Percentiles rank a stretch among this genome's conserved stretches.
phyloP scores from a whole-genome alignment of 2,113 vertebrate genomes.

The Caranx ignobilis region DNA sequence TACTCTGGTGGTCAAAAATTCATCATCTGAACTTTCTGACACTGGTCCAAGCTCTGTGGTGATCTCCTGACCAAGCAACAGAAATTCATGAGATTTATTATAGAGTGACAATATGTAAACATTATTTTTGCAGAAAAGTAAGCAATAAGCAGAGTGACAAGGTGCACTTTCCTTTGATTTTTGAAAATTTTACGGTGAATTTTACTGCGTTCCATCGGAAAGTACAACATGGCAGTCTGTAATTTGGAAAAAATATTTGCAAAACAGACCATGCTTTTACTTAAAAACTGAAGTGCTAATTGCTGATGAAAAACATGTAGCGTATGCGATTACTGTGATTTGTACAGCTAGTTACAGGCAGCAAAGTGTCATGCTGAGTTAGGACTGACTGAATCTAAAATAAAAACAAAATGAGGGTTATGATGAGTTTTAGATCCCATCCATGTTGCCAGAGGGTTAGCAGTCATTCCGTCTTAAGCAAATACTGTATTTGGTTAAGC shows the following conservation, averaged over 20 bases:
- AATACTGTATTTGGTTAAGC: constrained; percentile 51
- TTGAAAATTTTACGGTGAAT: background rate
- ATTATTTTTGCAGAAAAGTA: constrained; percentile 51
- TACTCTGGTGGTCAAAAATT: constrained; percentile 92
- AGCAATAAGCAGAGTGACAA: constrained; percentile 59
- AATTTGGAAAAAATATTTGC: constrained; percentile 27
- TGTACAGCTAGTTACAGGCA: constrained; percentile 36
- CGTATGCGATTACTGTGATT: constrained; percentile 17
- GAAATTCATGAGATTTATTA: constrained; percentile 72
- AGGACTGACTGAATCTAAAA: constrained; percentile 54
- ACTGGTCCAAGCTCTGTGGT: constrained; percentile 87
- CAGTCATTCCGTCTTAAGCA: constrained; percentile 68
- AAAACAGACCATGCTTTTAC: constrained; percentile 62
- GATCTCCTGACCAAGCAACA: constrained; percentile 88
- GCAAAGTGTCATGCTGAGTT: constrained; percentile 69
- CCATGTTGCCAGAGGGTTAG: constrained; percentile 63
- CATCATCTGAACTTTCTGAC: constrained; percentile 91
- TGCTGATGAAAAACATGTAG: constrained; percentile 4
- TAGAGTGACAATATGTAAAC: constrained; percentile 29
- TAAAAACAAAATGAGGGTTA: constrained; percentile 51
- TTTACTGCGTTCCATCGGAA: constrained; percentile 42
- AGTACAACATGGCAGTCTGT: constrained; percentile 61
- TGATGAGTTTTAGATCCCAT: constrained; percentile 46
- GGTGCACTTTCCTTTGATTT: constrained; percentile 61
- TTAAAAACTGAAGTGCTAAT: background rate